phyloP scores from a whole-genome alignment of 2,888 invertebrate genomes.

The Odiellus spinosus region DNA sequence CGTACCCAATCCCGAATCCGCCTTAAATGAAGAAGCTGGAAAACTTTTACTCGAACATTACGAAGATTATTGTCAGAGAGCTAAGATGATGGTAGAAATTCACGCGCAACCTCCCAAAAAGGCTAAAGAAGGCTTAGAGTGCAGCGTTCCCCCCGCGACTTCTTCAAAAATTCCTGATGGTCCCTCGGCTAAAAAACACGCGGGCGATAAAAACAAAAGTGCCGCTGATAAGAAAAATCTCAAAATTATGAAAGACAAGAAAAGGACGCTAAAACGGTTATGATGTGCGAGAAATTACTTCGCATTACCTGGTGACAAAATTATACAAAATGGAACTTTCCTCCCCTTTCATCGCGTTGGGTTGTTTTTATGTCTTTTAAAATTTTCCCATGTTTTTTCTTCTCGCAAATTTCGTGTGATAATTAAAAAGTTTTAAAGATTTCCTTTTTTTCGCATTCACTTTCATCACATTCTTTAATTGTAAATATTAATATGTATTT shows the following conservation, averaged over 20 bases:
- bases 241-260: slow-evolving; percentile 57
- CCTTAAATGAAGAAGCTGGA: slow-evolving; percentile 91
- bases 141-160: slow-evolving; percentile 13
- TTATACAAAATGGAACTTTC: neutral
- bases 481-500: too few species aligned
- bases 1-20: slow-evolving; percentile 92
- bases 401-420: too few species aligned
- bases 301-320: neutral
- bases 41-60: slow-evolving; percentile 81
- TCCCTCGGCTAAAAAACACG: slow-evolving; percentile 68
- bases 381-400: too few species aligned
- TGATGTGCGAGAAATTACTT: slow-evolving; percentile 34
- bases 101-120: slow-evolving; percentile 41
- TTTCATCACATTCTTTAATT: too few species aligned
- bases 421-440: too few species aligned
- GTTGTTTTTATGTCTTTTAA: neutral
- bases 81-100: slow-evolving; percentile 80
- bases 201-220: slow-evolving; percentile 53
- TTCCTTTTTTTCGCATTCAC: too few species aligned
- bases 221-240: slow-evolving; percentile 44
- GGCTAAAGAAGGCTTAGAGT: slow-evolving; percentile 20
- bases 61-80: slow-evolving; percentile 74
- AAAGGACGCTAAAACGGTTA: slow-evolving; percentile 67
- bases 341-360: neutral
- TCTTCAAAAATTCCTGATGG: slow-evolving; percentile 37